These are phyloP conservation scores for Melanerpes formicivorus DNA, from an alignment of 2,113 vertebrate genomes.

Conservation along the genomic window DNA sequence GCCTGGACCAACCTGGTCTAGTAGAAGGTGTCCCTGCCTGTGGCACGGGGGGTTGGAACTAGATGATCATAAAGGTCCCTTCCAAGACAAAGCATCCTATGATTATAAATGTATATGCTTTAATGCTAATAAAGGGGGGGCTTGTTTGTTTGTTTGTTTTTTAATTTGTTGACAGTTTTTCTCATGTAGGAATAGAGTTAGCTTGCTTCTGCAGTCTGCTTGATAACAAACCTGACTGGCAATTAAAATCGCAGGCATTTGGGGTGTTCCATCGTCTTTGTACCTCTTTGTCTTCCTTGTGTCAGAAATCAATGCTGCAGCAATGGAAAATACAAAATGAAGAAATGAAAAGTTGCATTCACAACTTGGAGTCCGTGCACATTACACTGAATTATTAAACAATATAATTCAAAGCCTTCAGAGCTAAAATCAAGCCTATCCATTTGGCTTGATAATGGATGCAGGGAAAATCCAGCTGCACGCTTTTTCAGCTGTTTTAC, in stretches of 20 bases:
- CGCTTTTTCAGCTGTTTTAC: not conserved
- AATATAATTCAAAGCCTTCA: conserved; percentile 26
- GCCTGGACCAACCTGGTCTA: no score
- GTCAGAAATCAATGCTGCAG: conserved; percentile 24
- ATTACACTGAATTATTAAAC: conserved; percentile 15
- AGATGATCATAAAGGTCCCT: no score
- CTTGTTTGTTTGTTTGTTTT: not conserved
- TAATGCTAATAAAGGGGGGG: not conserved
- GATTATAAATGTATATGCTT: not conserved
- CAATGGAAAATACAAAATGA: conserved; percentile 15
- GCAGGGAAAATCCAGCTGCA: not conserved
- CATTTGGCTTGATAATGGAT: not conserved
- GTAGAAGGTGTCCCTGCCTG: no score
- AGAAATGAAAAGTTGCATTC: not conserved
- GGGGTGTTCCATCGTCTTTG: not conserved
- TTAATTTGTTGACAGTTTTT: not conserved
- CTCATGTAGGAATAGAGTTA: not conserved
- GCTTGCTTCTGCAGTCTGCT: not conserved
- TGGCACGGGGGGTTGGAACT: no score
- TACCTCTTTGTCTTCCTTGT: conserved; percentile 12
- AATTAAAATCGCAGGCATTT: conserved; percentile 3
- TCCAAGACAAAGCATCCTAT: no score
- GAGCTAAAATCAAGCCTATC: not conserved
- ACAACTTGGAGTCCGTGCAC: not conserved
- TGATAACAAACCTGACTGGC: not conserved